These are phyloP conservation scores for Drosophila micromelanica DNA, from an alignment of 1,140 invertebrate species.

Conservation along the genomic window DNA sequence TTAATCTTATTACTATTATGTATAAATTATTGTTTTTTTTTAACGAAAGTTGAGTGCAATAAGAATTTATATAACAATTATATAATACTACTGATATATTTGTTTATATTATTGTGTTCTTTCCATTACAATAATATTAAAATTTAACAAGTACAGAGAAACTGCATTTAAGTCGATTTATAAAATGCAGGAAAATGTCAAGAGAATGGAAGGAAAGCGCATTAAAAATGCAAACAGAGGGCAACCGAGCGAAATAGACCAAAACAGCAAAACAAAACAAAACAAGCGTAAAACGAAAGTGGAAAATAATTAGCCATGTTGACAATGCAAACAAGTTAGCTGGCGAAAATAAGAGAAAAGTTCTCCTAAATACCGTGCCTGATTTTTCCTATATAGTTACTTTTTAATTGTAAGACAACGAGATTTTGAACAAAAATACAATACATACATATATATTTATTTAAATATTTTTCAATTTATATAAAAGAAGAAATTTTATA, in stretches of 20 bases:
- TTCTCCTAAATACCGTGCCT: not conserved
- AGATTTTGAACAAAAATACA: too few species aligned
- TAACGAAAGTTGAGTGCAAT: too few species aligned
- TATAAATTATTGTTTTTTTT: too few species aligned
- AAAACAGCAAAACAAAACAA: slow-evolving; percentile 40
- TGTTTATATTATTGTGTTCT: too few species aligned
- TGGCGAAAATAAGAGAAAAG: slow-evolving; percentile 6
- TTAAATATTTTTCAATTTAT: too few species aligned
- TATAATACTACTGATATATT: too few species aligned
- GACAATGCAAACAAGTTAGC: slow-evolving; percentile 45
- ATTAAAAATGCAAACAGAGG: slow-evolving; percentile 43
- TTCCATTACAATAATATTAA: not conserved
- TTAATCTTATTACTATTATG: not conserved
- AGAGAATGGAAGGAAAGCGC: slow-evolving; percentile 49
- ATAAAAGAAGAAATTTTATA: too few species aligned
- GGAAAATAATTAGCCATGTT: slow-evolving; percentile 70
- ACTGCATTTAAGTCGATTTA: slow-evolving; percentile 49
- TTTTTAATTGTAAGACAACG: too few species aligned
- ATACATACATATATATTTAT: too few species aligned
- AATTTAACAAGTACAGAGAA: not conserved
- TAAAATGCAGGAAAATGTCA: slow-evolving; percentile 56
- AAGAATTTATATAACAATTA: too few species aligned
- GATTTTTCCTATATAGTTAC: too few species aligned
- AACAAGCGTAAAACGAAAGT: slow-evolving; percentile 59
- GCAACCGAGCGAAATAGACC: not conserved